A percentile compares a stretch with the other conserved stretches of the same genome.
Conservation (phyloP, 2,888 invertebrate genomes). For the Aethes cnicana region DNA sequence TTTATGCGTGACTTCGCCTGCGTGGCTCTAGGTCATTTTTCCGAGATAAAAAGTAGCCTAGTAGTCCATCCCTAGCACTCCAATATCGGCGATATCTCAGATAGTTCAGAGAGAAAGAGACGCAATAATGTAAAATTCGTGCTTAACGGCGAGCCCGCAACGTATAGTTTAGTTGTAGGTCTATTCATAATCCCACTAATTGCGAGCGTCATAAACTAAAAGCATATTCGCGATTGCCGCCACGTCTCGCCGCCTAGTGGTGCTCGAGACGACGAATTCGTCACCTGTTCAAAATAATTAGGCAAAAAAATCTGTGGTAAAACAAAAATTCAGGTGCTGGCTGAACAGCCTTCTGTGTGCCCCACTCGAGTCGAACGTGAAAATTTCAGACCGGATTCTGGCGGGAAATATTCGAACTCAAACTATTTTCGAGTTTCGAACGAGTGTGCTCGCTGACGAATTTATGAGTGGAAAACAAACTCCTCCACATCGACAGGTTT, state of each 20-base stretch:
- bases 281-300: conserved; percentile 83
- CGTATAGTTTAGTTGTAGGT: conserved; percentile 14
- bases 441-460: conserved; percentile 51
- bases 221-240: conserved; percentile 62
- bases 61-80: too few species aligned
- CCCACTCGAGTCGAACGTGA: conserved; percentile 59
- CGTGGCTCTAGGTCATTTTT: too few species aligned
- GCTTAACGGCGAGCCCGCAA: conserved; percentile 2
- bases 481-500: conserved; percentile 43
- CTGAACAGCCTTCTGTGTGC: conserved; percentile 68
- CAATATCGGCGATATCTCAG: too few species aligned
- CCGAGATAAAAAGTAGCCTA: too few species aligned
- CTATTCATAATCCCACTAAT: conserved; percentile 60
- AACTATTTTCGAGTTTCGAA: conserved; percentile 51
- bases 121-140: conserved; percentile 11
- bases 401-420: conserved; percentile 55
- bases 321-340: conserved; percentile 77
- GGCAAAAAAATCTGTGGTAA: conserved; percentile 79
- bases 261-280: conserved; percentile 77
- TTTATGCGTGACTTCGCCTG: too few species aligned
- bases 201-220: conserved; percentile 70
- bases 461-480: conserved; percentile 55
- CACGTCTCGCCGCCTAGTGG: conserved; percentile 65
- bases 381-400: conserved; percentile 55
- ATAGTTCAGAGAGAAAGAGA: conserved; percentile 6